Conservation (phyloP, 2,113 vertebrate species). For the Anser cygnoides region DNA sequence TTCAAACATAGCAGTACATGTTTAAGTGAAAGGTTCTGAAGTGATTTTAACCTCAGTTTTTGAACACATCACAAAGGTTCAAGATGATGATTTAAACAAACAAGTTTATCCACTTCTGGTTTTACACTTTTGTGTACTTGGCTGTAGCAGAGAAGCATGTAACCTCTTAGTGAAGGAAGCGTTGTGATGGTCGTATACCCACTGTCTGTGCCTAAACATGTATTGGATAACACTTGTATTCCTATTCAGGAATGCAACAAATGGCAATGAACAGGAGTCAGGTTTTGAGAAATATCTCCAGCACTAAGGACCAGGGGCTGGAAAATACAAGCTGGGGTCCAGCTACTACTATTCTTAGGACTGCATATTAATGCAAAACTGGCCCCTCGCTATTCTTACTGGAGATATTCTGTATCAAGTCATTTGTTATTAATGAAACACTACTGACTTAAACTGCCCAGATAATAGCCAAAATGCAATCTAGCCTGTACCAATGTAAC, state of each 20-base stretch:
- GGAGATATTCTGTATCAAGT: not conserved
- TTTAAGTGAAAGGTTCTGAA: not conserved
- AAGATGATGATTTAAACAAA: not conserved
- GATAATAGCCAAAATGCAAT: not conserved
- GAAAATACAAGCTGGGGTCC: not conserved
- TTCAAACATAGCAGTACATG: not conserved
- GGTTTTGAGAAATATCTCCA: not conserved
- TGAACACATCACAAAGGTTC: not conserved
- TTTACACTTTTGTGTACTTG: not conserved
- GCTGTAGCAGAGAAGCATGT: not conserved
- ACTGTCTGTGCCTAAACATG: fast-evolving
- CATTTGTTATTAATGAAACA: not conserved
- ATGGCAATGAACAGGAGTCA: not conserved
- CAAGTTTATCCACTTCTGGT: not conserved
- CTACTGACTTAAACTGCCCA: not conserved
- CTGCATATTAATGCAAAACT: not conserved
- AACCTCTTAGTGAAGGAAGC: not conserved
- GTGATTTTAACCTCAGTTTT: not conserved
- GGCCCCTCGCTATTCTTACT: not conserved
- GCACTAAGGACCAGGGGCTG: not conserved
- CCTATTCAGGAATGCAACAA: not conserved
- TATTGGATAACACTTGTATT: not conserved
- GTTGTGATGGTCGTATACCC: fast-evolving
- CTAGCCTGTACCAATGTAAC: not conserved
- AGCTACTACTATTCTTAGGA: not conserved